Percentiles rank a stretch among this genome's conserved stretches.
These are phyloP conservation scores for Oreochromis grahami DNA, from an alignment of 2,797 vertebrate genomes.

Conservation along the genomic window DNA sequence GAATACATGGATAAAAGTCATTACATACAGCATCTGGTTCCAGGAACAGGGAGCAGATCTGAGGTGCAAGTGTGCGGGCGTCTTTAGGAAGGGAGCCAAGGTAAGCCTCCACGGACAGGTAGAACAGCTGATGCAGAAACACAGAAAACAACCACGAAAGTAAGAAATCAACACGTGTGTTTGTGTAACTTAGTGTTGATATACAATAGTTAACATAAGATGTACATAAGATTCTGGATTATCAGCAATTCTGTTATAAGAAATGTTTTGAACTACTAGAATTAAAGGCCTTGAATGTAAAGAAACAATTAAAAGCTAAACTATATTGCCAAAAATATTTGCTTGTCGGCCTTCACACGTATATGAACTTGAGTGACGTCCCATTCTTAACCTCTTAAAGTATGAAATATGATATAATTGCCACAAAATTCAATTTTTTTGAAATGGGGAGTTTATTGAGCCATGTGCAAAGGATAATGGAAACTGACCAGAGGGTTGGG, in stretches of 20 bases:
- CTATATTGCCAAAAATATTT: neutral
- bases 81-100: conserved; percentile 84
- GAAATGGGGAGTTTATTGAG: neutral
- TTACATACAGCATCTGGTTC: conserved; percentile 84
- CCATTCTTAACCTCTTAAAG: neutral
- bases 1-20: neutral
- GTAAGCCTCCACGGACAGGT: conserved; percentile 87
- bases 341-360: accelerated
- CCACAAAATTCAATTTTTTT: accelerated
- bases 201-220: too few relatives aligned
- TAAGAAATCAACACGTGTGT: neutral
- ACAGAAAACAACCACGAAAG: neutral
- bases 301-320: neutral
- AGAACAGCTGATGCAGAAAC: conserved; percentile 79
- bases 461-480: neutral
- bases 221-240: neutral
- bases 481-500: conserved; percentile 87
- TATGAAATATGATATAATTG: neutral
- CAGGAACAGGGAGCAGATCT: conserved; percentile 89
- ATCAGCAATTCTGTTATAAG: neutral
- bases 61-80: conserved; percentile 82
- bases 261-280: neutral
- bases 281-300: neutral
- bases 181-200: neutral
- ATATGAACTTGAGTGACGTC: neutral